Evolutionary conservation across 2,797 vertebrate species (phyloP).

Genomic region (Onychomys torridus): DNA sequence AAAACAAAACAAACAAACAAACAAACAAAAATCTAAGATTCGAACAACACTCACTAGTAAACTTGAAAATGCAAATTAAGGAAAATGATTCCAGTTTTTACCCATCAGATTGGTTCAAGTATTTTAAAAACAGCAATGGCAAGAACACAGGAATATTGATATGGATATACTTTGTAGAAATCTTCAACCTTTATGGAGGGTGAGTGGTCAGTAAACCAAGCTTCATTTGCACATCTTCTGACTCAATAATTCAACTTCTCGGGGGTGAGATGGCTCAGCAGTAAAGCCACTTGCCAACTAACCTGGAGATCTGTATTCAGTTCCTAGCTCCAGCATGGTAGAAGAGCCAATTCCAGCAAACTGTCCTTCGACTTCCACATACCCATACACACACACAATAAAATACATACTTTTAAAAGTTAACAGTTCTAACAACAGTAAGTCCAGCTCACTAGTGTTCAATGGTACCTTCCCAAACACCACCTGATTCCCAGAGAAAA

Average conservation of each 20-base stretch:
- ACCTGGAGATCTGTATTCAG: background rate
- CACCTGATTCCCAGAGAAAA: slow-evolving; percentile 52
- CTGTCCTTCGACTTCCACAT: background rate
- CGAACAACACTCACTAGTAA: background rate
- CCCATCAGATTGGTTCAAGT: slow-evolving; percentile 18
- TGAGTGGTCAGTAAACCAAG: slow-evolving; percentile 3
- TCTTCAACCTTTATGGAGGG: slow-evolving; percentile 24
- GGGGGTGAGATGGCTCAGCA: background rate
- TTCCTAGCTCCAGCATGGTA: background rate
- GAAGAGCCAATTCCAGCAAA: background rate
- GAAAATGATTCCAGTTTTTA: slow-evolving; percentile 44
- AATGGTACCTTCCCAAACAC: background rate
- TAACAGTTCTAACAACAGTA: slow-evolving; percentile 25
- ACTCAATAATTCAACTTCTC: slow-evolving; percentile 7
- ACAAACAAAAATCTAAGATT: background rate
- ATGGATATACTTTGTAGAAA: background rate
- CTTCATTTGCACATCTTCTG: slow-evolving; percentile 17
- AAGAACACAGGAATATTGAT: background rate
- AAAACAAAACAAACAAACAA: too few species aligned
- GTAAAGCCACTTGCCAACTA: background rate
- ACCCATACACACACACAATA: background rate
- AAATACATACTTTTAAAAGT: slow-evolving; percentile 54
- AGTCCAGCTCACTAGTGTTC: slow-evolving; percentile 13
- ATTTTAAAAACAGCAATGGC: background rate
- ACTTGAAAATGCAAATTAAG: slow-evolving; percentile 64